Evolutionary conservation across 2,888 invertebrate genomes (phyloP).

Genomic region (Neoaliturus tenellus): DNA sequence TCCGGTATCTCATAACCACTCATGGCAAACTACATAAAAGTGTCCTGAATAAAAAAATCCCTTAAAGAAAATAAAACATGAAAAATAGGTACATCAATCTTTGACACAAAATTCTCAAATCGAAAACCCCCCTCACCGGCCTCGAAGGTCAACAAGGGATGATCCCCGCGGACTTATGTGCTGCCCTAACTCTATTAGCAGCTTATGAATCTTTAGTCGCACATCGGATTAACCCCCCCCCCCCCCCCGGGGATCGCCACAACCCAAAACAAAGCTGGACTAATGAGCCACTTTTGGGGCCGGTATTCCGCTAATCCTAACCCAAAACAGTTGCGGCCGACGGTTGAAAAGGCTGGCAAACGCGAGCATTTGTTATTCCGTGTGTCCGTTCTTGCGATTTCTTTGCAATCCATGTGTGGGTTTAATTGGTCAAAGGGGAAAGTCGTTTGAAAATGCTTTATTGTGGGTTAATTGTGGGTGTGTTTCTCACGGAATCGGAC

Average conservation of each 20-base stretch:
- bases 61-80: too few species aligned
- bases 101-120: too few species aligned
- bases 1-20: too few species aligned
- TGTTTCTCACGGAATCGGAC: too few species aligned
- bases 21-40: too few species aligned
- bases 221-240: background rate
- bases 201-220: conserved; percentile 33
- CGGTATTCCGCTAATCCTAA: conserved; percentile 2
- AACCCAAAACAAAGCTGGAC: background rate
- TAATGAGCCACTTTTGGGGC: conserved; percentile 18
- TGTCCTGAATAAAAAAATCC: too few species aligned
- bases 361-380: conserved; percentile 4
- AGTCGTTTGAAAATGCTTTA: too few species aligned
- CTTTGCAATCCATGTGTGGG: background rate
- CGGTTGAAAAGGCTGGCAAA: background rate
- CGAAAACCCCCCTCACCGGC: too few species aligned
- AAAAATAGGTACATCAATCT: too few species aligned
- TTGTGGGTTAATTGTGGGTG: too few species aligned
- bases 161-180: background rate
- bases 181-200: conserved; percentile 13
- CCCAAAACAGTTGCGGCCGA: background rate
- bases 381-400: conserved; percentile 20
- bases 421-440: too few species aligned
- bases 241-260: background rate
- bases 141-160: too few species aligned